Evolutionary conservation across 2,113 vertebrate species (phyloP).

Genomic region (Cololabis saira): DNA sequence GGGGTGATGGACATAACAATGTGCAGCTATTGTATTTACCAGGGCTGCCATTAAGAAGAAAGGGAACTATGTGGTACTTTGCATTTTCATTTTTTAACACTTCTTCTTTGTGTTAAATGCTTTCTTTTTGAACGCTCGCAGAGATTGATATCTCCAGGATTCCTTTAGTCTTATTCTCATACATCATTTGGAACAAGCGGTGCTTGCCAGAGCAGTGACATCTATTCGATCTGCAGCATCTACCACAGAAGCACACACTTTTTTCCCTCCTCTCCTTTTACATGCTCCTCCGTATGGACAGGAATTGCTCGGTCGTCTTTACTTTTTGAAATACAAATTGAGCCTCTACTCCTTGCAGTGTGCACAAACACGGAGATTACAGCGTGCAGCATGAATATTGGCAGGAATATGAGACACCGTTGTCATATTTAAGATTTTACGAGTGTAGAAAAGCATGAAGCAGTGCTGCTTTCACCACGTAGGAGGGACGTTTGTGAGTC

Average conservation of each 20-base stretch:
- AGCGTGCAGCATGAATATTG: background rate
- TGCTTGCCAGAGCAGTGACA: slow-evolving; percentile 11
- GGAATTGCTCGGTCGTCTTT: background rate
- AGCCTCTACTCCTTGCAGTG: background rate
- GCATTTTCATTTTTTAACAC: background rate
- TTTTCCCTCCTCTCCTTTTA: background rate
- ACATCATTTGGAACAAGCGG: slow-evolving; percentile 17
- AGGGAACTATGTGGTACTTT: background rate
- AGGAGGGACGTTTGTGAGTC: no score
- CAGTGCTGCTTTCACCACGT: no score
- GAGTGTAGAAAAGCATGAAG: background rate
- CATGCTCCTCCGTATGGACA: background rate
- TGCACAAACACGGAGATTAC: background rate
- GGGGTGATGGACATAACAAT: background rate
- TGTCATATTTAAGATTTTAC: background rate
- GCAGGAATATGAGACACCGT: background rate
- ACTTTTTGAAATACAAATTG: background rate
- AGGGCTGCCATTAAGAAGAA: background rate
- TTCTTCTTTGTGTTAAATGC: slow-evolving; percentile 2
- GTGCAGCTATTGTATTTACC: background rate
- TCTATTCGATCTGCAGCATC: slow-evolving; percentile 15
- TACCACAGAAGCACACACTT: slow-evolving; percentile 2
- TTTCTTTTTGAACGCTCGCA: background rate
- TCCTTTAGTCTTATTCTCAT: background rate
- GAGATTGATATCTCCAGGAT: slow-evolving; percentile 23